Evolutionary conservation across 2,113 vertebrate species (phyloP), one percentile per base, ranked within the genome.

Genomic region (Columba janthina): DNA sequence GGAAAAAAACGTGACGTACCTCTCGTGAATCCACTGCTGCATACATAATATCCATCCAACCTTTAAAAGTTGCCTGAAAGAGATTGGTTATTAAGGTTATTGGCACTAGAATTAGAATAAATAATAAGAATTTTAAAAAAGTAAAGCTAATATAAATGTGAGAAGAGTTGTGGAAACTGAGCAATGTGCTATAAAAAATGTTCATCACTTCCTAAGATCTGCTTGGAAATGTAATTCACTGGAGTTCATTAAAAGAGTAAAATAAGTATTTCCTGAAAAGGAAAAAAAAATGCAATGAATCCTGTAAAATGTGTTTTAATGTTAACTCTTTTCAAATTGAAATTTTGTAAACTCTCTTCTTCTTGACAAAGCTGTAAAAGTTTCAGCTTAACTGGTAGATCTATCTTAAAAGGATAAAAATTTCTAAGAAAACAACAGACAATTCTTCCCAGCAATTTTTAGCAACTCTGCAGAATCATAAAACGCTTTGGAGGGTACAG

Each of bases 31-130:
- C 98, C 5, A 98, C 98, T 69, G 98, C 98, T 62, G 97, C 96
- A 64, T 97, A 94, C 98, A 98, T 98, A 82, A 98, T 98, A 6
- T 98, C 95, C 93, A 95, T 95, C 98, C 98, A 98, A 29, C 98
- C 98, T 91, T 98, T 98, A 94, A 98, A 98, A 32, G 98, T 98
- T 48, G 98, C 98, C 98, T 98, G 74, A 28, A 97, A 95, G 62
- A 94, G 94, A 81, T 4, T 7, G 17, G 79, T 86, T 44, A 42
- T 8, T 61, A 40, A 34, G 46, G 11, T 94, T 74, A 57, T 56
- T 62, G 16, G 42, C 32, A 66, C 4, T 28, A 32, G 38, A 58
- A 42, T 28, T 50, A 70, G 77, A 60, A 42, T 13, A 31, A 54
- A 19, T 28, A 31, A 26, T 32, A 36, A 26, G 42, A 38, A 4